phyloP scores from a whole-genome alignment of 92 coral and sea anemone species.

The Siderastrea siderea region DNA sequence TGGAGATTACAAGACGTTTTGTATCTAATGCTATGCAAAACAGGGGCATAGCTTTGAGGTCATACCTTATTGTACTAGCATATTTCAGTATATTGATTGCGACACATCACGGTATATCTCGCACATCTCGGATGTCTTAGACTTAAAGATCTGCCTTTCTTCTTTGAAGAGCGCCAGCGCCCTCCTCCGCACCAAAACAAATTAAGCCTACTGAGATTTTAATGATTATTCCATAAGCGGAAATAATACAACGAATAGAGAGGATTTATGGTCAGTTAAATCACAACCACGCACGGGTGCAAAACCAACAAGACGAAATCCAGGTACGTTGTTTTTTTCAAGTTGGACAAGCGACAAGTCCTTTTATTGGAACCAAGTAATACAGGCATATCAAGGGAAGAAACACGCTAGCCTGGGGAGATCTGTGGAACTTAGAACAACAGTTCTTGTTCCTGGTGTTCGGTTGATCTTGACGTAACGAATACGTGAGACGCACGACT shows the following conservation, averaged over 20 bases:
- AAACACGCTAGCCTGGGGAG: neutral
- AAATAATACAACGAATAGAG: neutral
- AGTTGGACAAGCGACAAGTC: neutral
- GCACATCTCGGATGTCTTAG: neutral
- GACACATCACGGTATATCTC: neutral
- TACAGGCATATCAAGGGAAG: neutral
- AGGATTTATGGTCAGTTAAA: neutral
- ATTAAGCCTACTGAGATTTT: neutral
- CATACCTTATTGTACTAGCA: neutral
- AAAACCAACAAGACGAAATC: neutral
- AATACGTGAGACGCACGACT: neutral
- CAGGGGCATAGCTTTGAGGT: neutral
- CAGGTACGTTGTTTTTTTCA: neutral
- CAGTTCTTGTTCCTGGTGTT: neutral
- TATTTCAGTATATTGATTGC: no score
- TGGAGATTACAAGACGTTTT: neutral
- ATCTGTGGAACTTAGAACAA: no score
- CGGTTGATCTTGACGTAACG: neutral
- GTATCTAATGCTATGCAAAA: constrained; percentile 6
- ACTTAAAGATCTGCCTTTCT: neutral
- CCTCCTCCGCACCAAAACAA: neutral
- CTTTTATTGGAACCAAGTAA: neutral
- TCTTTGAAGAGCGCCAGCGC: neutral
- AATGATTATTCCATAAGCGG: neutral
- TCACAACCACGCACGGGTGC: neutral